Base-by-base conservation (phyloP, 92 coral and sea anemone genomes). In the Plumapathes pennacea region DNA sequence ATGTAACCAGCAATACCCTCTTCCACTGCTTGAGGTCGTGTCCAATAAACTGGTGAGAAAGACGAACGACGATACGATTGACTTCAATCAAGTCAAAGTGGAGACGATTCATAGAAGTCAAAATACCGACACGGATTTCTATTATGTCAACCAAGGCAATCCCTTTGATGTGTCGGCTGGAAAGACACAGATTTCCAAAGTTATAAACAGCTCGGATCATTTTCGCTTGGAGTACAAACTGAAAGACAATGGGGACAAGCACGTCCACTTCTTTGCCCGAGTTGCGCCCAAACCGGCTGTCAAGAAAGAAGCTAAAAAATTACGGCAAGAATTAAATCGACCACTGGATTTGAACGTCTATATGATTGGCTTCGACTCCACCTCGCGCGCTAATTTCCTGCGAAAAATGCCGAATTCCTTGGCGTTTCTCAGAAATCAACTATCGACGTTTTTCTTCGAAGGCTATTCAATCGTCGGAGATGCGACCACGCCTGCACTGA, bases 401-500 rank as follows among this genome's bases (percentile, higher is more conserved):
- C 78, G 96, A 26, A 84, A 89, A 46, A 80, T 89, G 90, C 79
- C 85, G 23, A 75, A 85, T 33, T 62, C 86, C 21, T 45, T 84
- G 26, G 51, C 63, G 20, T 89, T 75, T 50, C 66, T 89, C 17
- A 71, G 60, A 37, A 74, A 65, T 32, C 25, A 74, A 13, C 39
- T 89, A 19, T 55, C 66, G 32, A 84, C 96, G 3, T 86, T 60
- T 50, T 64, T 71, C 28, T 64, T 90, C 54, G 59, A 77, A 31
- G 97, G 97, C 7, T 84, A 72, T 32, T 50, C 97, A 1, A 70
- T 90, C 2, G 69, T 90, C 8, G 97, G 97, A 0, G 97, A 90
- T 32, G 97, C 76, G 8, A 90, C 97, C 27, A 90, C 97, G 11
- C 97, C 97, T n/a, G 76, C 81, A 1, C 62, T 90, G 67, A 78